Evolutionary conservation across 2,797 vertebrate genomes (phyloP).

Genomic region (Cercopithecus hamlyni): DNA sequence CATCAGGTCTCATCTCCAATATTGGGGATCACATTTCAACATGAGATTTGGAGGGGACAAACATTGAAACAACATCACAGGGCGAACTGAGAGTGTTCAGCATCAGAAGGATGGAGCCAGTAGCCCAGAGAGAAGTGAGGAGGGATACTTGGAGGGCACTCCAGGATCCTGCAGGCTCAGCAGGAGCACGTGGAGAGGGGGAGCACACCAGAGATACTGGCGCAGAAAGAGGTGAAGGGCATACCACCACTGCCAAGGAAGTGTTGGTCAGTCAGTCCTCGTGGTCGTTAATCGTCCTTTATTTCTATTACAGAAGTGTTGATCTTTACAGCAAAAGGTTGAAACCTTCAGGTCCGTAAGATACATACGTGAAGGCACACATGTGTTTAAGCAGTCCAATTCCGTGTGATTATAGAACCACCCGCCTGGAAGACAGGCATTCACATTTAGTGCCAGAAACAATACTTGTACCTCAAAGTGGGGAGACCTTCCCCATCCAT

Average conservation of each 20-base stretch:
- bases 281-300: background rate
- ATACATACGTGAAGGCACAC: background rate
- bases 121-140: background rate
- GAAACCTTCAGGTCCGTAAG: background rate
- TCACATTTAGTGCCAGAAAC: background rate
- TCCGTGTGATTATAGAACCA: constrained; percentile 27
- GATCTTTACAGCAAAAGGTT: constrained; percentile 30
- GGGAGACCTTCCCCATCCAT: background rate
- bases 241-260: background rate
- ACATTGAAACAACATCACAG: too few relatives aligned
- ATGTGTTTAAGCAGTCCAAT: background rate
- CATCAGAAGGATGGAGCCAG: background rate
- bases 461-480: background rate
- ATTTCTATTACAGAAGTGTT: constrained; percentile 48
- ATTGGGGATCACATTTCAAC: too few relatives aligned
- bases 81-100: background rate
- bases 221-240: background rate
- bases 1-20: too few relatives aligned
- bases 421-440: background rate
- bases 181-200: too few relatives aligned
- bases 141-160: background rate
- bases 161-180: fast-evolving
- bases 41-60: too few relatives aligned
- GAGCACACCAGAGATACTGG: background rate
- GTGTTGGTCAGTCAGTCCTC: background rate